Evolutionary conservation across 2,888 invertebrate genomes (phyloP).

Genomic region (Nasonia oneida): DNA sequence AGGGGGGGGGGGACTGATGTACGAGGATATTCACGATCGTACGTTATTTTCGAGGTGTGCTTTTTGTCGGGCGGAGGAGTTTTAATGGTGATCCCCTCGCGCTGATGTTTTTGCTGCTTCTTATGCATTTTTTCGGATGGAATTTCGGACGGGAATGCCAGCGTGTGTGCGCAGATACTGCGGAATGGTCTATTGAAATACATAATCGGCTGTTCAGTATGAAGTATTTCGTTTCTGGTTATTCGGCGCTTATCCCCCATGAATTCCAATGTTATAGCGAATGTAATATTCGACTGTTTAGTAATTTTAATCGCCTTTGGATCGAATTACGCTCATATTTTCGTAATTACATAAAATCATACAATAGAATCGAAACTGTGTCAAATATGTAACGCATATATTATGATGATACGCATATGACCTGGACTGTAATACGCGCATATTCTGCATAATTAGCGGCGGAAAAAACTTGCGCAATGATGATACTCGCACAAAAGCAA

Average conservation of each 20-base stretch:
- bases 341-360: not conserved
- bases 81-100: conserved; percentile 19
- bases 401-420: not conserved
- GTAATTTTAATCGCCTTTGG: not conserved
- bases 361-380: not conserved
- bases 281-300: not conserved
- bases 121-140: conserved; percentile 7
- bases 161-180: not conserved
- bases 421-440: not conserved
- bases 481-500: not conserved
- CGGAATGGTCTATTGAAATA: not conserved
- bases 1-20: not conserved
- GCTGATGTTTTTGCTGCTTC: conserved; percentile 10
- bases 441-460: not conserved
- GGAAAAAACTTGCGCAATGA: not conserved
- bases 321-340: not conserved
- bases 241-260: too few species aligned
- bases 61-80: conserved; percentile 21
- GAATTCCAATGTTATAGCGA: not conserved
- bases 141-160: not conserved
- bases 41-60: conserved; percentile 1
- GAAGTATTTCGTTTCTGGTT: not conserved
- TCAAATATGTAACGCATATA: not conserved
- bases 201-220: not conserved
- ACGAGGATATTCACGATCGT: conserved; percentile 1